A percentile compares a stretch with the other conserved stretches of the same genome.
Conservation (phyloP, 1,140 invertebrate species). For the Drosophila pseudoananassae region DNA sequence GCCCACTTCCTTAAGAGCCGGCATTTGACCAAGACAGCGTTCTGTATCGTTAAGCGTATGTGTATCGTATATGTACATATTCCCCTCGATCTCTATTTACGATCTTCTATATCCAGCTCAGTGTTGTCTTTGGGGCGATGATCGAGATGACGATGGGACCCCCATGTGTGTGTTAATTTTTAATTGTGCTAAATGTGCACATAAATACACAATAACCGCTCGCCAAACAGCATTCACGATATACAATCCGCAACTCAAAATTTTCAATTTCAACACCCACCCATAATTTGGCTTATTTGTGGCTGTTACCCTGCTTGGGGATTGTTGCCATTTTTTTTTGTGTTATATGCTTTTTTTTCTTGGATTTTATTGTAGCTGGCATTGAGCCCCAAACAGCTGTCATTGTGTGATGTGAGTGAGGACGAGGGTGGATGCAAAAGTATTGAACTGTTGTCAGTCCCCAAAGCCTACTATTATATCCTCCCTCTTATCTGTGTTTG, state of each 20-base stretch:
- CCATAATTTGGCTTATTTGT: slow-evolving; percentile 78
- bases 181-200: slow-evolving; percentile 83
- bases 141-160: slow-evolving; percentile 3
- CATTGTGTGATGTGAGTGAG: slow-evolving; percentile 30
- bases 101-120: slow-evolving; percentile 19
- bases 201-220: slow-evolving; percentile 66
- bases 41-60: slow-evolving; percentile 26
- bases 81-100: slow-evolving; percentile 9
- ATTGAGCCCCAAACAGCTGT: slow-evolving; percentile 71
- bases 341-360: slow-evolving; percentile 3
- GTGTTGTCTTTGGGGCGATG: slow-evolving; percentile 20
- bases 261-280: slow-evolving; percentile 81
- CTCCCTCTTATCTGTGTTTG: not conserved
- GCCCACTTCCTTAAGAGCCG: slow-evolving; percentile 70
- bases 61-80: not conserved
- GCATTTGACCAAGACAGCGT: slow-evolving; percentile 41
- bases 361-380: slow-evolving; percentile 59
- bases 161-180: slow-evolving; percentile 71
- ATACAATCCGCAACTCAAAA: slow-evolving; percentile 47
- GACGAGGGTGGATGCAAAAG: not conserved
- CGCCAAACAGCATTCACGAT: slow-evolving; percentile 36
- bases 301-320: slow-evolving; percentile 50
- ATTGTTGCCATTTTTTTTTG: slow-evolving; percentile 23
- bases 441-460: not conserved
- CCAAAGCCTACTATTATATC: not conserved